Percentiles rank a stretch among this genome's conserved stretches.
phyloP scores from a whole-genome alignment of 2,888 invertebrate species.

The Dioctria linearis region DNA sequence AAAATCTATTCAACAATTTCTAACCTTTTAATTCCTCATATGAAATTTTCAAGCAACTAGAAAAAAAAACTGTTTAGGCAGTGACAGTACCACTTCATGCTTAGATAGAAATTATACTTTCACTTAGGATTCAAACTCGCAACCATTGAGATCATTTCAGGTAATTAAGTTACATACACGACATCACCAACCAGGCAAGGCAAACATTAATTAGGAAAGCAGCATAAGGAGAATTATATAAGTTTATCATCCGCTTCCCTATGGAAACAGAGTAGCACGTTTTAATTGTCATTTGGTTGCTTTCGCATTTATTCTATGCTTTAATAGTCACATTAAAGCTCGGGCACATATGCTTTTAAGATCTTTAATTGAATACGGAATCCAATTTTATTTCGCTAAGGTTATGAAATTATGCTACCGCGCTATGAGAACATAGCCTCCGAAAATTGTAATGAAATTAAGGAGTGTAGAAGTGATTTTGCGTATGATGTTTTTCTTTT shows the following conservation, averaged over 20 bases:
- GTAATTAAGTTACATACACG: slow-evolving; percentile 34
- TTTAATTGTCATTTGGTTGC: slow-evolving; percentile 32
- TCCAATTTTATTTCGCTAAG: slow-evolving; percentile 20
- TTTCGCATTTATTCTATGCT: slow-evolving; percentile 6
- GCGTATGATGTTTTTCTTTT: too few relatives aligned
- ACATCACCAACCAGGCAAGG: background rate
- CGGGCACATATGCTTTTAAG: slow-evolving; percentile 32
- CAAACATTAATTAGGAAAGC: slow-evolving; percentile 33
- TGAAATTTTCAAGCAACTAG: too few relatives aligned
- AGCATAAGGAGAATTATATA: slow-evolving; percentile 29
- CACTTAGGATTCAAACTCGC: slow-evolving; percentile 13
- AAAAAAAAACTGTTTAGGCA: too few relatives aligned
- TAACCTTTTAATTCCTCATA: too few relatives aligned
- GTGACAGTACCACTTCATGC: too few relatives aligned
- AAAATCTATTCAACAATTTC: too few relatives aligned
- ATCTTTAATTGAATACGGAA: slow-evolving; percentile 40
- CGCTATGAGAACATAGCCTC: background rate
- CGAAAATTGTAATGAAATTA: too few relatives aligned
- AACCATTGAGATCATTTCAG: background rate
- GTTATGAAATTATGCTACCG: slow-evolving; percentile 12
- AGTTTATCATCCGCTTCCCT: slow-evolving; percentile 19
- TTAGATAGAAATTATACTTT: background rate
- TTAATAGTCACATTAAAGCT: slow-evolving; percentile 24
- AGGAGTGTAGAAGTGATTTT: too few relatives aligned
- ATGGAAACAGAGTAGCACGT: slow-evolving; percentile 21